Base-by-base conservation (phyloP, 2,888 invertebrate genomes). In the Melinaea marsaeus region DNA sequence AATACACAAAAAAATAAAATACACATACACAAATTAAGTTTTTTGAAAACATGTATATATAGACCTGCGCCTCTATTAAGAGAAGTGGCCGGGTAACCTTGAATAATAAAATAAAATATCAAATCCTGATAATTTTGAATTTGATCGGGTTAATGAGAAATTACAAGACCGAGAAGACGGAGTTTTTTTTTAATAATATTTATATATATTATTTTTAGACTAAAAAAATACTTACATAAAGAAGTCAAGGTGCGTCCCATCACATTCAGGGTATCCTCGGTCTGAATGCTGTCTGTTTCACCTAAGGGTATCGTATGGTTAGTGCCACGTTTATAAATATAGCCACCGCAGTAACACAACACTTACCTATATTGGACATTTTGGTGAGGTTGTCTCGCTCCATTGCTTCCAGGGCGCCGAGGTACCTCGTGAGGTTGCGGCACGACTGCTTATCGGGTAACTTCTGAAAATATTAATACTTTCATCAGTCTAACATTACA, bases 361-460 rank as follows among this genome's bases (percentile, higher is more conserved):
- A 13, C 35, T 48, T 76, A 88, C 88, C 86, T 68, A 83, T 83
- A 35, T 76, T 74, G 0, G 88, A 89, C 73, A 87, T 79, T 75
- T 90, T 90, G 72, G 84, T 86, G 48, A 88, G 74, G 67, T 84
- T 86, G 0, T 79, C 75, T 2, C 88, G 78, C 67, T 90, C 88
- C 6, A 79, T 69, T 0, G 86, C 86, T 65, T 91, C 91, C 46
- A 91, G 71, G 0, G 86, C 81, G 0, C 90, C 90, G 48, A 91
- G 77, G 54, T 91, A 91, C 2, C 85, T 80, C 0, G 89, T 85
- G 1, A 91, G 74, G 61, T 91, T 88, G 2, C 91, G 79, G 62
- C 83, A 80, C 0, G 90, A 88, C 57, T 86, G 87, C 67, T 89
- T 91, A 68, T 91, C 91, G 0, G 88, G 81, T n/a, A 91, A 64